Percentiles rank a stretch among this genome's conserved stretches.
Evolutionary conservation across 2,888 invertebrate genomes (phyloP).

Genomic region (Muschampia plurimacula): DNA sequence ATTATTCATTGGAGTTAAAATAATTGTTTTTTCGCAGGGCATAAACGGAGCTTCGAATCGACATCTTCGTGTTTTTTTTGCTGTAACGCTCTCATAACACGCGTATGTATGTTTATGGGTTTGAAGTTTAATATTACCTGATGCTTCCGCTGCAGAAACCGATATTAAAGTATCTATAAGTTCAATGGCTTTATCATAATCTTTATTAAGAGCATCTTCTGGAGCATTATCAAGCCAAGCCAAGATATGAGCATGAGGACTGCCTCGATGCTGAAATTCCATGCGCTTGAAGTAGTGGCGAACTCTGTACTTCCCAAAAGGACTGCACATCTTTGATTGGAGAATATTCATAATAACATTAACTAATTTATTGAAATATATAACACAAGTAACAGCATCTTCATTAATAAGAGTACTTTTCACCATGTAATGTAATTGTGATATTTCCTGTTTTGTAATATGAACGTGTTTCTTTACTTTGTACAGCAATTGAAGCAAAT

Average conservation of each 20-base stretch:
- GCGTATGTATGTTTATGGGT: constrained; percentile 54
- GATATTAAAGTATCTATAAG: constrained; percentile 45
- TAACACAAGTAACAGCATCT: constrained; percentile 28
- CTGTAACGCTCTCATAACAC: constrained; percentile 52
- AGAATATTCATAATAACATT: constrained; percentile 50
- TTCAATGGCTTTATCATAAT: constrained; percentile 25
- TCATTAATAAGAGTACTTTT: no score
- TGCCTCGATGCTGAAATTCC: not conserved
- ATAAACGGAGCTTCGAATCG: constrained; percentile 57
- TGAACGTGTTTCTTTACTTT: no score
- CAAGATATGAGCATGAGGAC: no score
- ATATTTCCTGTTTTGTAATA: no score
- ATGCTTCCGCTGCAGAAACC: constrained; percentile 44
- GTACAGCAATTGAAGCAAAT: no score
- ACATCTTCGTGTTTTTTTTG: constrained; percentile 51
- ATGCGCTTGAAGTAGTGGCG: constrained; percentile 56
- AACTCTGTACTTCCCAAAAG: constrained; percentile 55
- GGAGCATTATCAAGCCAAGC: no score
- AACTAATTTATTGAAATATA: constrained; percentile 61
- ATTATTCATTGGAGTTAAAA: constrained; percentile 51
- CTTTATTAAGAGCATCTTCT: no score
- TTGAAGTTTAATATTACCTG: constrained; percentile 40
- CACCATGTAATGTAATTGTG: no score
- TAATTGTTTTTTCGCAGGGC: constrained; percentile 50
- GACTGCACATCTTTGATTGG: constrained; percentile 52